A percentile compares a stretch with the other conserved stretches of the same genome.
phyloP scores from a whole-genome alignment of 2,113 vertebrate species.

The Smithornis capensis region DNA sequence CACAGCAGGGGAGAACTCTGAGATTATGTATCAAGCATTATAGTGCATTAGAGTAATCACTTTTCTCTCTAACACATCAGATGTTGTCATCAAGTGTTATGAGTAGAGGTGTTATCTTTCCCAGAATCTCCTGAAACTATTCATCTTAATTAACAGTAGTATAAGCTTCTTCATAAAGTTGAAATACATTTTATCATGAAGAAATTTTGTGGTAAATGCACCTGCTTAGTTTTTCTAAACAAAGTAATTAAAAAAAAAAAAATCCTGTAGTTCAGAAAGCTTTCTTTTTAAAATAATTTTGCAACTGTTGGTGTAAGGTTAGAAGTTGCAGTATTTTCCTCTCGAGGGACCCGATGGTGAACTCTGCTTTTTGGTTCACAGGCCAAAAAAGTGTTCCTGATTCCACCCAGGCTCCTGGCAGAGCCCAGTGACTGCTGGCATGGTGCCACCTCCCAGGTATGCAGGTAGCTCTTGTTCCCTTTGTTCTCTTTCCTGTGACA shows the following conservation, averaged over 20 bases:
- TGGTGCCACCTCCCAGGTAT: background rate
- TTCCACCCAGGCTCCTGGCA: background rate
- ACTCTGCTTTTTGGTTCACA: background rate
- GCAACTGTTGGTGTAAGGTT: background rate
- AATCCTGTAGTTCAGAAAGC: background rate
- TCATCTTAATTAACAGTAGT: constrained; percentile 39
- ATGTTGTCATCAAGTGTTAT: constrained; percentile 45
- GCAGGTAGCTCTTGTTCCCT: background rate
- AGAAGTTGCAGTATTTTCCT: background rate
- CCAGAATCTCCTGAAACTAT: constrained; percentile 5
- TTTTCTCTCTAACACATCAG: constrained; percentile 12
- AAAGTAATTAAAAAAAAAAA: background rate
- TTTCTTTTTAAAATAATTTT: background rate
- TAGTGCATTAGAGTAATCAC: constrained; percentile 21
- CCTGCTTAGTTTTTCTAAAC: background rate
- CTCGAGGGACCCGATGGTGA: background rate
- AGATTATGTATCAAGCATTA: constrained; percentile 28
- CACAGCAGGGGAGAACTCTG: background rate
- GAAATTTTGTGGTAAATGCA: background rate
- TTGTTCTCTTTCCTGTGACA: background rate
- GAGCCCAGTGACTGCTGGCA: background rate
- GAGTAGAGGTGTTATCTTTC: constrained; percentile 22
- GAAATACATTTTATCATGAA: background rate
- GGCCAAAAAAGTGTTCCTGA: background rate
- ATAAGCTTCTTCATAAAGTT: background rate